Base-by-base conservation (phyloP, 2,797 vertebrate species). In the Oreochromis grahami region DNA sequence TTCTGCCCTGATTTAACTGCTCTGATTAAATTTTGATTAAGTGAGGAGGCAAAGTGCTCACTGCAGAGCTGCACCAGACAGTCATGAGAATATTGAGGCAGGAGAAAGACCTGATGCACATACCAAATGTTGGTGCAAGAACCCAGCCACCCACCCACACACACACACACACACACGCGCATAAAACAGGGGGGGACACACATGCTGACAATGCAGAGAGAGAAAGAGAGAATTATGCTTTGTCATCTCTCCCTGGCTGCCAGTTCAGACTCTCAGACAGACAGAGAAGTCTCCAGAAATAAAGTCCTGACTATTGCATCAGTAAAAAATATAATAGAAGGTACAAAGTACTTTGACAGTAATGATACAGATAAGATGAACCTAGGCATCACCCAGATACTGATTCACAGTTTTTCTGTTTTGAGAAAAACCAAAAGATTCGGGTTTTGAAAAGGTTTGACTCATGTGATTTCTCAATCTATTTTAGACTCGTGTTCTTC, bases 11-110 rank as follows among this genome's bases (percentile, higher is more conserved):
- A 63, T 82, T 63, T 63, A 83, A 68, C 53, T 14, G 17, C 76
- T 85, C 48, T 86, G 83, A 86, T 91, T 87, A 86, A 89, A 90
- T 82, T 88, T 88, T 89, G 82, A 92, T 86, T 53, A 82, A 81
- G 74, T 70, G 45, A 60, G 72, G 60, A 43, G 43, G 34, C 68
- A 80, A 56, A 77, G 82, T 84, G 83, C 77, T 88, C n/a, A 9
- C 82, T 82, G 85, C 82, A 86, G 87, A 88, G 85, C 74, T 82
- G 76, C 74, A 77, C 55, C 4, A 86, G 86, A 92, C 63, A 82
- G 84, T 77, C 56, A 34, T 13, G 86, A 91, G 87, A 87, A 87
- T 84, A 85, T 85, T 52, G 77, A 87, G 56, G 45, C 83, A 50
- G 50, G n/a, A 90, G 21, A 36, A 84, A 83, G 84, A 90, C 82